phyloP scores from a whole-genome alignment of 2,888 invertebrate species.

The Rutpela maculata region DNA sequence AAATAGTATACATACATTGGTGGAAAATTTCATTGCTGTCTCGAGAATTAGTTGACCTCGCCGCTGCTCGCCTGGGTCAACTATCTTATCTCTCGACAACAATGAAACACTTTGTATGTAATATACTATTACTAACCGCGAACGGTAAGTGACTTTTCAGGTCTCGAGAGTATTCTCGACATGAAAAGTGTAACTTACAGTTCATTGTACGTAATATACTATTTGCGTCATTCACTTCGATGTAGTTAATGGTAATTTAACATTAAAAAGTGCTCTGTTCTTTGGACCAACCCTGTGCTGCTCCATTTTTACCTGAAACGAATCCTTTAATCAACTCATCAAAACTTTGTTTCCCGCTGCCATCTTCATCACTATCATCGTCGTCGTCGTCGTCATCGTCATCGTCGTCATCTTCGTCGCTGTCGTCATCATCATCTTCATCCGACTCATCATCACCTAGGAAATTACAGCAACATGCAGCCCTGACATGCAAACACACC shows the following conservation, averaged over 20 bases:
- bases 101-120: no score
- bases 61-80: no score
- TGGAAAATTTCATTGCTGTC: no score
- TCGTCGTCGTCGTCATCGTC: conserved; percentile 76
- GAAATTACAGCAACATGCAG: conserved; percentile 73
- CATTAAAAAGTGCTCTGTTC: conserved; percentile 22
- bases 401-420: conserved; percentile 72
- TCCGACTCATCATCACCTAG: conserved; percentile 74
- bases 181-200: no score
- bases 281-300: conserved; percentile 36
- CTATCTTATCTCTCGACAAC: no score
- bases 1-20: no score
- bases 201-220: no score
- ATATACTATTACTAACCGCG: no score
- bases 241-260: conserved; percentile 33
- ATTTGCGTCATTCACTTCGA: neutral
- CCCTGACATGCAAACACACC: conserved; percentile 69
- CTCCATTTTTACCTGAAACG: conserved; percentile 73
- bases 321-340: conserved; percentile 67
- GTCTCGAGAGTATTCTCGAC: no score
- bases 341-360: conserved; percentile 70
- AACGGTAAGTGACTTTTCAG: no score
- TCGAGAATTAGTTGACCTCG: no score
- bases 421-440: conserved; percentile 75
- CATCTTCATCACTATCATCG: conserved; percentile 73